Conservation (phyloP, 2,888 invertebrate genomes). For the Lepeophtheirus nordmannii region DNA sequence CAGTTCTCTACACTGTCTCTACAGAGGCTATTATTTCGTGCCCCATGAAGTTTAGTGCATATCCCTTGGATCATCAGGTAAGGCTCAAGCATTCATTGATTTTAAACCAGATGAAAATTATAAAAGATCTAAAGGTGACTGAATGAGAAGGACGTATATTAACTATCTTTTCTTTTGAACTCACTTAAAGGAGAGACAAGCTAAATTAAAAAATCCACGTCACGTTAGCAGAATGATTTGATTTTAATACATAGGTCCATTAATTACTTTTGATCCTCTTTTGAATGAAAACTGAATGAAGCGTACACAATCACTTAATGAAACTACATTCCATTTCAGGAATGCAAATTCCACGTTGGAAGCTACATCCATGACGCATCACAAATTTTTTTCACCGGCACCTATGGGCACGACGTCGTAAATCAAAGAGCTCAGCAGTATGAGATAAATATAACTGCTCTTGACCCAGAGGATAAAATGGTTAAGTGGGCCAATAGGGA, state of each 20-base stretch:
- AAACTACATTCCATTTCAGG: not conserved
- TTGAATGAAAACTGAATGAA: no score
- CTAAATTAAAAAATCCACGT: no score
- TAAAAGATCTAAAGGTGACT: not conserved
- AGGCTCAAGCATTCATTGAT: no score
- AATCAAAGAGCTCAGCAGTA: slow-evolving; percentile 23
- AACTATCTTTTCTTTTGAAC: no score
- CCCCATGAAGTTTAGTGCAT: slow-evolving; percentile 25
- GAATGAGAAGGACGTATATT: no score
- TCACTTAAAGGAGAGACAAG: no score
- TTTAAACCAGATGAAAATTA: not conserved
- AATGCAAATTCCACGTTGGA: slow-evolving; percentile 22
- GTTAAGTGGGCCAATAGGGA: slow-evolving; percentile 17
- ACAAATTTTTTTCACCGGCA: slow-evolving; percentile 22
- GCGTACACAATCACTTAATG: no score
- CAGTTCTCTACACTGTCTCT: slow-evolving; percentile 23
- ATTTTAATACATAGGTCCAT: no score
- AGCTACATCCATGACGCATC: slow-evolving; percentile 24
- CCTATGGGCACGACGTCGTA: slow-evolving; percentile 17
- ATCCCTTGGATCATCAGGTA: slow-evolving; percentile 25
- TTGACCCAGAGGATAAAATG: slow-evolving; percentile 14
- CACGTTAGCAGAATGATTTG: no score
- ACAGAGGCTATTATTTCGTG: slow-evolving; percentile 24
- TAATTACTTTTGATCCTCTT: no score
- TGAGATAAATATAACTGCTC: slow-evolving; percentile 14